Conservation (phyloP, 2,113 vertebrate species). For the Hemiscyllium ocellatum region DNA sequence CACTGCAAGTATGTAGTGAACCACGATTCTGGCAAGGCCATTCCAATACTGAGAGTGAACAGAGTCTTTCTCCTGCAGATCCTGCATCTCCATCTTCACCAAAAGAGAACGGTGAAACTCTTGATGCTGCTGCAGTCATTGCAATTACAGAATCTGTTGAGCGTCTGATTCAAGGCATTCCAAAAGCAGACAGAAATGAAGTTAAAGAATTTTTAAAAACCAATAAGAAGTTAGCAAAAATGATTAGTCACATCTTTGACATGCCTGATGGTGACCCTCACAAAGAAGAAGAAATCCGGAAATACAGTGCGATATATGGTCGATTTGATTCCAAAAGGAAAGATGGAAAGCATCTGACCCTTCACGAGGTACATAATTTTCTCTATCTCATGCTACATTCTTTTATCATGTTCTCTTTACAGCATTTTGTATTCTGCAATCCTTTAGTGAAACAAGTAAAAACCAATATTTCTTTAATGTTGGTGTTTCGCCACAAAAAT, state of each 20-base stretch:
- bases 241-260: slow-evolving; percentile 96
- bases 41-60: slow-evolving; percentile 79
- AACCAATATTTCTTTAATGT: neutral
- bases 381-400: neutral
- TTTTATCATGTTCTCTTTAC: neutral
- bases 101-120: slow-evolving; percentile 75
- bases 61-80: slow-evolving; percentile 80
- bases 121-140: slow-evolving; percentile 78
- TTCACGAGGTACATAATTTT: slow-evolving; percentile 75
- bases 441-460: neutral
- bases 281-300: slow-evolving; percentile 88
- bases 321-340: slow-evolving; percentile 95
- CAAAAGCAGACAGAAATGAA: slow-evolving; percentile 68
- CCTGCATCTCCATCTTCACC: slow-evolving; percentile 86
- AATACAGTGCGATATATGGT: slow-evolving; percentile 97
- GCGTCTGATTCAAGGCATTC: slow-evolving; percentile 74
- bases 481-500: neutral
- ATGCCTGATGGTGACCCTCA: slow-evolving; percentile 83
- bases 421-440: neutral
- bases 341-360: slow-evolving; percentile 91
- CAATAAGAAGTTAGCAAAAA: slow-evolving; percentile 94
- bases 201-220: slow-evolving; percentile 81
- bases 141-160: slow-evolving; percentile 91
- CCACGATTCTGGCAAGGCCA: slow-evolving; percentile 76
- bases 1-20: slow-evolving; percentile 65